Percentiles rank a stretch among this genome's conserved stretches.
Conservation (phyloP, 1,140 invertebrate species). For the Drosophila sp. region DNA sequence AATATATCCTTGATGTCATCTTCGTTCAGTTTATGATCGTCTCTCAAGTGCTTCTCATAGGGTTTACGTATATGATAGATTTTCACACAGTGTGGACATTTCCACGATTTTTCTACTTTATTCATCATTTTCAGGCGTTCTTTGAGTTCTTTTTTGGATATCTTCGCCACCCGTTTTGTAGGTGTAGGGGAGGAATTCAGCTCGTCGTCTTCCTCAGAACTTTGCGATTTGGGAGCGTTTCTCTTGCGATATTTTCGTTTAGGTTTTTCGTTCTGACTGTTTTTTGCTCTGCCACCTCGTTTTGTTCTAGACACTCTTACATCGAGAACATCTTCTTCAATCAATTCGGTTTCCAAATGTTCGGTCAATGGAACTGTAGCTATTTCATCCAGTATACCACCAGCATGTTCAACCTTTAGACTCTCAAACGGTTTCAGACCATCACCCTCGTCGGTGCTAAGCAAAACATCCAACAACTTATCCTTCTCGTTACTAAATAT, state of each 20-base stretch:
- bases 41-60: constrained; percentile 77
- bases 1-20: constrained; percentile 69
- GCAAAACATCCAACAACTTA: constrained; percentile 64
- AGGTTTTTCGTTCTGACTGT: constrained; percentile 7
- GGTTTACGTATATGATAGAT: constrained; percentile 81
- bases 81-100: constrained; percentile 78
- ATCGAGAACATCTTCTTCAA: constrained; percentile 67
- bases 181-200: constrained; percentile 13
- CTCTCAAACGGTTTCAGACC: constrained; percentile 61
- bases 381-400: constrained; percentile 69
- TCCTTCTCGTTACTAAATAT: constrained; percentile 77
- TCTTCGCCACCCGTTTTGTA: constrained; percentile 64
- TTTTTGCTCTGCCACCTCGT: constrained; percentile 25
- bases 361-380: constrained; percentile 67
- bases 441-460: constrained; percentile 57
- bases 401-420: constrained; percentile 65
- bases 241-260: constrained; percentile 70
- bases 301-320: constrained; percentile 25
- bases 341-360: constrained; percentile 36
- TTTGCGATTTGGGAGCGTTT: constrained; percentile 22
- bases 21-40: constrained; percentile 68
- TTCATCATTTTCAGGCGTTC: constrained; percentile 74
- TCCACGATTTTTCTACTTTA: constrained; percentile 73
- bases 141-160: constrained; percentile 70
- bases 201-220: constrained; percentile 18